Conservation (phyloP, 2,888 invertebrate genomes). For the Drosophila neonasuta region DNA sequence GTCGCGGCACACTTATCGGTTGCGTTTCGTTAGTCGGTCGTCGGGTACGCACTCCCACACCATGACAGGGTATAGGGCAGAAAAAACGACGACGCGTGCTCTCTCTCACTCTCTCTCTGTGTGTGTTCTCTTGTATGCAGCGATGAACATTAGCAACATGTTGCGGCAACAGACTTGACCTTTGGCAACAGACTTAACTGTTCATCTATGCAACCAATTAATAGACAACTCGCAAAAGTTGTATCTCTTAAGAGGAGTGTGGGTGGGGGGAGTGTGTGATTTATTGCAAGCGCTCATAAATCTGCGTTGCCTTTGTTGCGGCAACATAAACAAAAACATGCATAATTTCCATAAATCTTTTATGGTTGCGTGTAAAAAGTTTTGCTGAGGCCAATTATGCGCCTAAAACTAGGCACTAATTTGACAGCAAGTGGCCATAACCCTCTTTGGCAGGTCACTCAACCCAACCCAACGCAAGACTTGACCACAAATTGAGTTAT, state of each 20-base stretch:
- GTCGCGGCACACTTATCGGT: slow-evolving; percentile 38
- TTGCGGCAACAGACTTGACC: slow-evolving; percentile 63
- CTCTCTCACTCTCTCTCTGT: slow-evolving; percentile 23
- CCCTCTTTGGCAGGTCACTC: slow-evolving; percentile 49
- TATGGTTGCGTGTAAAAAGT: slow-evolving; percentile 67
- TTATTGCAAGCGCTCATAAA: slow-evolving; percentile 73
- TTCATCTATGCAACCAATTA: slow-evolving; percentile 69
- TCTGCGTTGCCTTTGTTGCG: slow-evolving; percentile 36
- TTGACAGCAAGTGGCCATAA: slow-evolving; percentile 67
- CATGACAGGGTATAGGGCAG: not conserved
- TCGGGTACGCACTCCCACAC: not conserved
- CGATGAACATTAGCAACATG: slow-evolving; percentile 43
- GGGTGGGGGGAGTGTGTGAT: slow-evolving; percentile 58
- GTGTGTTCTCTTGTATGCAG: too few relatives aligned
- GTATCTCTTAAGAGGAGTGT: not conserved
- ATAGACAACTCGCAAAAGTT: slow-evolving; percentile 53
- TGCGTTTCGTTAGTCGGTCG: slow-evolving; percentile 41
- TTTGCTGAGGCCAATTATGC: slow-evolving; percentile 66
- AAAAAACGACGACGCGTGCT: not conserved
- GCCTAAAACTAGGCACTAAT: slow-evolving; percentile 71
- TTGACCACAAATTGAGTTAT: slow-evolving; percentile 66
- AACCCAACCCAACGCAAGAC: slow-evolving; percentile 33
- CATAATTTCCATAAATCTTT: slow-evolving; percentile 78
- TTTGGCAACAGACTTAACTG: slow-evolving; percentile 68
- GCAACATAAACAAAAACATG: slow-evolving; percentile 71